Evolutionary conservation across 2,113 vertebrate species (phyloP), one percentile per base, ranked within the genome.

Genomic region (Orcinus orca): DNA sequence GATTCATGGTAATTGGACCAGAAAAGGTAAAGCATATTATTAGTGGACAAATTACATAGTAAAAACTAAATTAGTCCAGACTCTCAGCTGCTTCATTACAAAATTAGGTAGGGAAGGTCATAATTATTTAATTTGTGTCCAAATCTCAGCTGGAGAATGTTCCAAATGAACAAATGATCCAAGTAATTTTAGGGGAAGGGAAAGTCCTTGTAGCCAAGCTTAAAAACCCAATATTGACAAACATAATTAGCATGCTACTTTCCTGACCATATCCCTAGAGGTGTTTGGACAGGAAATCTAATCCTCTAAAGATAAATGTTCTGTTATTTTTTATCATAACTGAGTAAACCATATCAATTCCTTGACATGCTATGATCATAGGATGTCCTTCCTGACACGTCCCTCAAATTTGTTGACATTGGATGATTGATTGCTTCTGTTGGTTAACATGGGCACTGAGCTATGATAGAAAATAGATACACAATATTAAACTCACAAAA

Each of bases 31-130:
- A 95, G 81, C 15, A 38, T 83, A 76, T 44, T 83, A 92, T 68
- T 90, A 92, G n/a, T 76, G 47, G 44, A 70, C 70, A 87, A 95
- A 90, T 97, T 89, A 63, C 23, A 96, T 2, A 84, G 44, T 80
- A 87, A 96, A 92, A 97, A 90, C 67, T 81, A 88, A 90, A 89
- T 96, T 70, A 90, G 73, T 47, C 76, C 83, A 84, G 58, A 87
- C 12, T 88, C 73, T 94, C 60, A 81, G 33, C 29, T 76, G 82
- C 50, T 65, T 95, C 65, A 67, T 91, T 91, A 91, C 65, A 85
- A 88, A 93, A 96, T 68, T 71, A 97, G 38, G 65, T 79, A 68
- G 62, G 29, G 31, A 87, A 80, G 58, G 25, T 86, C 77, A 73
- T 62, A 73, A 92, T 92, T 89, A 87, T 93, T 95, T 97, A 96